Percentiles rank a stretch among this genome's conserved stretches.
These are phyloP conservation scores for Epinephelus moara DNA, from an alignment of 2,113 vertebrate species.

Conservation along the genomic window DNA sequence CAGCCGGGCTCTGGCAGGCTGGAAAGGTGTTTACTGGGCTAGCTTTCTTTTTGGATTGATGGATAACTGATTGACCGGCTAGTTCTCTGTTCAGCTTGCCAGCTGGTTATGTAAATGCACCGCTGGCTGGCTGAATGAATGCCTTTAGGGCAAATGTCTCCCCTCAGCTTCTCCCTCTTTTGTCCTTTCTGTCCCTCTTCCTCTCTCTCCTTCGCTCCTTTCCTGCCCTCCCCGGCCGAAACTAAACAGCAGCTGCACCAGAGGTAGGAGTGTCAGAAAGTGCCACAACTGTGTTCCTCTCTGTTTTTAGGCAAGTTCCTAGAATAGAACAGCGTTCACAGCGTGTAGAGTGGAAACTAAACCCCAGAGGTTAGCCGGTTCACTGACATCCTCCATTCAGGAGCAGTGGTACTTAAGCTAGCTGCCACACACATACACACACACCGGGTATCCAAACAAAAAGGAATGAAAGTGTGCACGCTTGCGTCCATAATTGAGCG, in stretches of 20 bases:
- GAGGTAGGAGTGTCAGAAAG: conserved; percentile 74
- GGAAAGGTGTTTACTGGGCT: conserved; percentile 27
- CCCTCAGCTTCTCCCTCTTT: conserved; percentile 35
- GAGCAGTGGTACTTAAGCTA: conserved; percentile 53
- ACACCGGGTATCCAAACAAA: conserved; percentile 36
- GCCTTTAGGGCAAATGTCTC: conserved; percentile 27
- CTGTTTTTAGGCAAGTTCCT: conserved; percentile 75
- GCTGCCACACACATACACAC: conserved; percentile 29
- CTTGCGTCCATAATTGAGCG: conserved; percentile 44
- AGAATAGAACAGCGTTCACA: conserved; percentile 75
- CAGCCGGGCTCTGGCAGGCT: conserved; percentile 1
- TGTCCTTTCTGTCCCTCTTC: conserved; percentile 25
- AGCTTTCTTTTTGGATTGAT: conserved; percentile 45
- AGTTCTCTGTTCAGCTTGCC: conserved; percentile 35
- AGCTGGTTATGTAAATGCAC: conserved; percentile 51
- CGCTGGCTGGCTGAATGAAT: conserved; percentile 39
- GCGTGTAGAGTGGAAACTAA: conserved; percentile 64
- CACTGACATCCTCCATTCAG: conserved; percentile 67
- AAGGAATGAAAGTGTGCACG: conserved; percentile 17
- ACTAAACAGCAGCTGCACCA: conserved; percentile 65
- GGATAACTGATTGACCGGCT: conserved; percentile 33
- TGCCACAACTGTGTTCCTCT: conserved; percentile 67
- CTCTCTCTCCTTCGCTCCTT: conserved; percentile 17
- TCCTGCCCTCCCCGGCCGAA: conserved; percentile 36
- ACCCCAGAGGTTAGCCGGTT: conserved; percentile 67